These are phyloP conservation scores for Ceratoteleas bidentatus DNA, from an alignment of 1,140 invertebrate genomes.

Conservation along the genomic window DNA sequence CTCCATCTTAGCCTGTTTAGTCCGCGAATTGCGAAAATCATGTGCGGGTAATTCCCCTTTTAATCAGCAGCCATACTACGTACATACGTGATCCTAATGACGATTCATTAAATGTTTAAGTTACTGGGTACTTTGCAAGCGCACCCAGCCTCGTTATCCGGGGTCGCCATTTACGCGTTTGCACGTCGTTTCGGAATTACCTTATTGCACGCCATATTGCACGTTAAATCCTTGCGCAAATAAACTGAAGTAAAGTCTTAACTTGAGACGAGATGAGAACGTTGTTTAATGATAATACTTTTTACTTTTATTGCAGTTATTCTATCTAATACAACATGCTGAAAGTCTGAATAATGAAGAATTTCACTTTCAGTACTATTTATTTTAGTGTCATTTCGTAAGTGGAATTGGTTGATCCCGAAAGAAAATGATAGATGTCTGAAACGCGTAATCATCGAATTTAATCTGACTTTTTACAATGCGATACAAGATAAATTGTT, in stretches of 20 bases:
- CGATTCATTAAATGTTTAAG: conserved; percentile 36
- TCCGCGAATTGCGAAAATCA: conserved; percentile 31
- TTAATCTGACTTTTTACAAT: background rate
- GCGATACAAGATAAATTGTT: background rate
- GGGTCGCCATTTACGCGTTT: conserved; percentile 20
- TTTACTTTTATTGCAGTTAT: too few relatives aligned
- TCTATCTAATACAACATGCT: too few relatives aligned
- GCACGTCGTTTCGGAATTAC: conserved; percentile 16
- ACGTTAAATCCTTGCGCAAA: conserved; percentile 1
- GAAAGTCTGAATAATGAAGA: too few relatives aligned
- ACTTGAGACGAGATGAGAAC: conserved; percentile 18
- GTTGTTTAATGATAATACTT: too few relatives aligned
- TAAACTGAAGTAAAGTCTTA: background rate
- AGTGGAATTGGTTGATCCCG: too few relatives aligned
- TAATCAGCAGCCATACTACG: conserved; percentile 33
- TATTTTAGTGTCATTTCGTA: too few relatives aligned
- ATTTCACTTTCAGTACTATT: too few relatives aligned
- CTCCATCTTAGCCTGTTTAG: conserved; percentile 29
- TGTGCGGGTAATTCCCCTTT: conserved; percentile 22
- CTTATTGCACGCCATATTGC: conserved; percentile 1
- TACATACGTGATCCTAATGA: conserved; percentile 26
- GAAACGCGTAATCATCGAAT: background rate
- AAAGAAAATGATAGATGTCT: background rate
- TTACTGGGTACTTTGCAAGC: background rate
- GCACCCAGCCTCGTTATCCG: conserved; percentile 18